Evolutionary conservation across 2,797 vertebrate genomes (phyloP), one percentile per base, ranked within the genome.

Genomic region (Spea hammondii): DNA sequence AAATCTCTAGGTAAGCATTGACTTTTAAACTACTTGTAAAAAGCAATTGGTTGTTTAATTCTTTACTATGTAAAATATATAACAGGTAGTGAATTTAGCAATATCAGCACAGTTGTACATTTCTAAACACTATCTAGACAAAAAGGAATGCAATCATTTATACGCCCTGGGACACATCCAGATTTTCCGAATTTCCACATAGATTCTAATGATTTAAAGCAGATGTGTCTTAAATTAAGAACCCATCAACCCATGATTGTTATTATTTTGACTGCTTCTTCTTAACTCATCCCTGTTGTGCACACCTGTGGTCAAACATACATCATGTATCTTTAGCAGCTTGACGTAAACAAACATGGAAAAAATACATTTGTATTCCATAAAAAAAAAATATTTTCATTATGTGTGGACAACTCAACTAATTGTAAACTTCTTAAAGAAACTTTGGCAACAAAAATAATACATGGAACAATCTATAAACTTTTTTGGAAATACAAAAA

Each of bases 161-260:
- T 86, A 82, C 84, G 84, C 84, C 82, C 86, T 89, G 80, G 86
- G 87, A 90, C 79, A 87, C 65, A 84, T 84, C 77, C 82, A 85
- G 84, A 68, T 17, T 88, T 88, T 89, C 83, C 81, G 72, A 86
- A 87, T 91, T 90, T 86, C 75, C 80, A 83, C 83, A 83, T 79
- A 87, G 90, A 87, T 85, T 83, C 80, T 85, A 82, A 78, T 88
- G 86, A 88, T 81, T 88, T 80, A 83, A 79, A 91, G 83, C 86
- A 87, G 87, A 83, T 83, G 83, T 82, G 84, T 82, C 81, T 90
- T 86, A 88, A 88, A 90, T 88, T 87, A 88, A 85, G 84, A 82
- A 84, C 79, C 86, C 81, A 86, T 89, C 84, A 88, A 87, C 84
- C 78, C 75, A 79, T 49, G 49, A 79, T 86, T 88, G 80, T 85